Evolutionary conservation across 1,140 invertebrate genomes (phyloP), one percentile per base, ranked within the genome.

Genomic region (Lepidurus apus): DNA sequence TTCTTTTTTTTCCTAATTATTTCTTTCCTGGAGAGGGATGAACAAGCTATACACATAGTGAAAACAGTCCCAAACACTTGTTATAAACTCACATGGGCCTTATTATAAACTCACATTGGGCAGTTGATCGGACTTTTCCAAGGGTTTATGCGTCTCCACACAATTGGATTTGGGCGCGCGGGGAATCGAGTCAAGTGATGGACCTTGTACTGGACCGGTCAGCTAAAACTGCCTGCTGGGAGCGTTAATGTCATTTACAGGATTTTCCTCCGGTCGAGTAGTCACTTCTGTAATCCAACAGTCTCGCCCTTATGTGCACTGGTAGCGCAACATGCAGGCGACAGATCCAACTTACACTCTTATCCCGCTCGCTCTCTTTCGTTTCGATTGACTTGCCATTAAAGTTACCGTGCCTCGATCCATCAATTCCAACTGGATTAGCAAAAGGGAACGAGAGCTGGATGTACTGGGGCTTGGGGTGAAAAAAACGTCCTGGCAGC

Each of bases 341-440:
- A 13, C 53, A 65, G 53, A 65, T 65, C 53, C 34, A 34, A 34
- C 34, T 65, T 65, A 7, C 7, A n/a, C 53, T 21, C 53, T 21
- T 47, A 47, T 17, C 45, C 10, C 53, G 21, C 13, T 21, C 8
- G 8, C 53, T 7, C 21, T 65, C 10, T 47, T n/a, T 13, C 13
- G 53, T 65, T 34, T 65, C 53, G 53, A 65, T 65, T 65, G 17
- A 65, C 53, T 65, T 13, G 9, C 53, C 9, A 34, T 34, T 34
- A 34, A 34, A 34, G 34, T 34, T 34, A 4, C 53, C 17, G 53
- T 21, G 53, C 17, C 17, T 13, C 53, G 1, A 65, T 65, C 53
- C 53, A 21, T 65, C 53, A 65, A 65, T 65, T 65, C 53, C 53
- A 65, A 65, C 53, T 65, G 53, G 53, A 65, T 65, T 65, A 65